Evolutionary conservation across 23 tunicate genomes (phyloP), one percentile per base, ranked within the genome.

Genomic region (Pegea sp.): DNA sequence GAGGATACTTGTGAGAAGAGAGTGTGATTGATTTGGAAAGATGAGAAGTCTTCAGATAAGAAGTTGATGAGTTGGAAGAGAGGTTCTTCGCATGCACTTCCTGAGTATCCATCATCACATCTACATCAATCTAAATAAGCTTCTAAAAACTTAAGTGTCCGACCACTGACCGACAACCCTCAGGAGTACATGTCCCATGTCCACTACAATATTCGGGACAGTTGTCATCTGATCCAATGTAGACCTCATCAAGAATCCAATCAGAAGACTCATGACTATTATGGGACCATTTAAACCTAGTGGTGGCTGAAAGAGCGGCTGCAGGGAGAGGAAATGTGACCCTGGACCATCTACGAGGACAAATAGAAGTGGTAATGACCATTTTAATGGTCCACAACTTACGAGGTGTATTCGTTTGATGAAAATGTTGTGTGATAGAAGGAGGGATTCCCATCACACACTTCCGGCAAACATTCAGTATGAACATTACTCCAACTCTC

Each of bases 211-310:
- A 44, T 13, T 61, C 24, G 18, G 81, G 81, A 52, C 93, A 81
- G 6, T 25, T 5, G 3, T 22, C 53, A 38, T 67, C 69, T 2
- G 60, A 44, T 5, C 93, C 93, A 26, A 81, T 72, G 28, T 65
- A 72, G 6, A 81, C 69, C 61, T 72, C 66, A 62, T 81, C 93
- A 49, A 81, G 53, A 46, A 75, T 74, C 93, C 93, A 81, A 48
- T 81, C 70, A 64, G 70, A 64, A 34, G 77, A 62, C 34, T 34
- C 31, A 64, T 72, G 57, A 6, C 29, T 4, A 8, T 31, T 7
- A 5, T 19, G 44, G 25, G 49, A 31, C 70, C 74, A 72, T 16
- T 76, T 64, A 50, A 81, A 81, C 28, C 93, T 38, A 5, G 80
- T 66, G 24, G 46, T 30, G 23, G 48, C 8, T 2, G 81, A 25